Evolutionary conservation across 2,113 vertebrate species (phyloP), one percentile per base, ranked within the genome.

Genomic region (Rhabdornis inornatus): DNA sequence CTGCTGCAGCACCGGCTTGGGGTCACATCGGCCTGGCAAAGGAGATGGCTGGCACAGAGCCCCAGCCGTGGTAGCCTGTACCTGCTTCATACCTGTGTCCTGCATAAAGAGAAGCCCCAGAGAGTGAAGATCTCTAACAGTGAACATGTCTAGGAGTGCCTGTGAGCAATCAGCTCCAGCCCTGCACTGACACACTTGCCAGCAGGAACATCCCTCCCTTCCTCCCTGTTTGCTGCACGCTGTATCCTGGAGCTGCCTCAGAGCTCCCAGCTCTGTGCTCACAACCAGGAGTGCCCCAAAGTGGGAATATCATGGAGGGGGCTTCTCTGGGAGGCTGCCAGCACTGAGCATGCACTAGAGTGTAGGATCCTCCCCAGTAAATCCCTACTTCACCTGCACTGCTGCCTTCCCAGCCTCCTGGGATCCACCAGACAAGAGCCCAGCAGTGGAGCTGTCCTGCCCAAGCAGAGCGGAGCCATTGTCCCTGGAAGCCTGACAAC

Each of bases 261-360:
- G 6, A 40, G 33, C 42, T 30, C 57, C 52, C 0, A 2, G 33
- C 52, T 70, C 71, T 55, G n/a, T 35, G 70, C 61, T 85, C 31
- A 11, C 28, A 31, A 7, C 3, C 52, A 37, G 60, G 6, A 35
- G 35, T 13, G 50, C 11, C 44, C 40, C 33, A 13, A 7, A 44
- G 7, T 1, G 17, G n/a, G 37, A 20, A n/a, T 10, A 56, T 2
- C 76, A 11, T 30, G 0, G 0, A 24, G 6, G 55, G 55, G 5
- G 33, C 39, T 45, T 33, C 50, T 59, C 44, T 25, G 44, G 55
- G 56, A 78, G 35, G 35, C 77, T 71, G 81, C 53, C 55, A 64
- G 64, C 72, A n/a, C 7, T 7, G 15, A 71, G 39, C 4, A 6
- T 13, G 28, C n/a, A 9, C 25, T 13, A 2, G 9, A 55, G 55